A percentile compares a stretch with the other conserved stretches of the same genome.
Evolutionary conservation across 2,888 invertebrate species (phyloP).

Genomic region (Esperia sulphurella): DNA sequence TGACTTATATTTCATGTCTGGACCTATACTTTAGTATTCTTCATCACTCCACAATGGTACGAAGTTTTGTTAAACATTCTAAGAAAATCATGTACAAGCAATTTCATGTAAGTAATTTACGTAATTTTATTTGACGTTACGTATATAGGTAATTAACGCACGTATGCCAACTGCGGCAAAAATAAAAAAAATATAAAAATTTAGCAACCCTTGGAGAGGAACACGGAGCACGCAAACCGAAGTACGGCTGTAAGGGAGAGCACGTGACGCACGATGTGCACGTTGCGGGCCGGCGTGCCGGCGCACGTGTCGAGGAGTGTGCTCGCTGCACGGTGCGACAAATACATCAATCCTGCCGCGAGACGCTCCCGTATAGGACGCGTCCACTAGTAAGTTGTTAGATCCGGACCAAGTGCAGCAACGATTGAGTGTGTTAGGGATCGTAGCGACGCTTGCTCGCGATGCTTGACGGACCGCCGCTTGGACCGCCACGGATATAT

Average conservation of each 20-base stretch:
- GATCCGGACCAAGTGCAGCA: constrained; percentile 16
- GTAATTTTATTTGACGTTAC: no score
- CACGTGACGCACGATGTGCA: constrained; percentile 44
- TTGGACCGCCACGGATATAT: constrained; percentile 78
- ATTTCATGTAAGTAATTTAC: no score
- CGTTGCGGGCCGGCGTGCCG: constrained; percentile 48
- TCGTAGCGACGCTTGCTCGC: constrained; percentile 51
- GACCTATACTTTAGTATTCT: no score
- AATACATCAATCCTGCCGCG: constrained; percentile 64
- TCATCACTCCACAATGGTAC: no score
- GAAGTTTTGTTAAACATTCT: no score
- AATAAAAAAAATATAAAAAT: no score
- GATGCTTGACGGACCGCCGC: constrained; percentile 41
- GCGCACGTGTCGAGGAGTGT: constrained; percentile 55
- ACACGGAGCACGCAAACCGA: constrained; percentile 9
- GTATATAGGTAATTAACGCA: no score
- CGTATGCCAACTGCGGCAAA: no score
- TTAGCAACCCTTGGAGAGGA: neutral
- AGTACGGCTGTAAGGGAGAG: constrained; percentile 12
- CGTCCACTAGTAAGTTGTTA: constrained; percentile 27
- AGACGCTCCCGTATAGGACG: constrained; percentile 62
- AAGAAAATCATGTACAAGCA: no score
- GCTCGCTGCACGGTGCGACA: constrained; percentile 46
- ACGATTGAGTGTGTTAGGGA: constrained; percentile 50
- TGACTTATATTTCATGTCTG: no score